Evolutionary conservation across 2,797 vertebrate species (phyloP), one percentile per base, ranked within the genome.

Genomic region (Decapterus maruadsi): DNA sequence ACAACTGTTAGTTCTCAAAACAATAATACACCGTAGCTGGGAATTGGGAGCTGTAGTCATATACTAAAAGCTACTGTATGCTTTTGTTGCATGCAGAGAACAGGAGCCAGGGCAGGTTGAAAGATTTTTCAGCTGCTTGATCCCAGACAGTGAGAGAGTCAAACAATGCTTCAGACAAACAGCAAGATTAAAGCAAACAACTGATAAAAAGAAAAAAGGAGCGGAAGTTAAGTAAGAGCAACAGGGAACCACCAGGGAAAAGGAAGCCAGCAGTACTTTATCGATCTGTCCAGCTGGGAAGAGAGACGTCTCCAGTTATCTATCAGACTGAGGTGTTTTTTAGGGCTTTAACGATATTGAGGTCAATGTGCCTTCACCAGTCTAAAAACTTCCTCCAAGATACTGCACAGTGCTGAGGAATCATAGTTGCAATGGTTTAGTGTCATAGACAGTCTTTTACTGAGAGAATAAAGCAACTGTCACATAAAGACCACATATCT

Each of bases 291-390:
- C 72, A 55, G 46, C 56, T 51, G 4, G 46, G 38, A 68, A 53
- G 34, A 38, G 45, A 81, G 68, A 57, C 4, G 5, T 65, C 51
- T 77, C 63, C 59, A 43, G 38, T 72, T 77, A 61, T 72, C 69
- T 51, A 45, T 3, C 63, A 62, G 43, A 22, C 10, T 36, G 26
- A 65, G 64, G 6, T 58, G 45, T 66, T 77, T 66, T 73, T 81
- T 29, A 43, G 13, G 36, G 53, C n/a, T 79, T 57, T 26, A 45
- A 54, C n/a, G 68, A 61, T 61, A 42, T 58, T 62, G 40, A 4
- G 29, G 48, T 79, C 50, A 54, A 2, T 65, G 46, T 48, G 20
- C 22, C 45, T 54, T 53, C n/a, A 55, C 31, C 55, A 53, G 61
- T 10, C 17, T 36, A 57, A 68, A 60, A 31, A 62, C 43, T 50